Evolutionary conservation across 2,113 vertebrate species (phyloP).

Genomic region (Pygoscelis adeliae): DNA sequence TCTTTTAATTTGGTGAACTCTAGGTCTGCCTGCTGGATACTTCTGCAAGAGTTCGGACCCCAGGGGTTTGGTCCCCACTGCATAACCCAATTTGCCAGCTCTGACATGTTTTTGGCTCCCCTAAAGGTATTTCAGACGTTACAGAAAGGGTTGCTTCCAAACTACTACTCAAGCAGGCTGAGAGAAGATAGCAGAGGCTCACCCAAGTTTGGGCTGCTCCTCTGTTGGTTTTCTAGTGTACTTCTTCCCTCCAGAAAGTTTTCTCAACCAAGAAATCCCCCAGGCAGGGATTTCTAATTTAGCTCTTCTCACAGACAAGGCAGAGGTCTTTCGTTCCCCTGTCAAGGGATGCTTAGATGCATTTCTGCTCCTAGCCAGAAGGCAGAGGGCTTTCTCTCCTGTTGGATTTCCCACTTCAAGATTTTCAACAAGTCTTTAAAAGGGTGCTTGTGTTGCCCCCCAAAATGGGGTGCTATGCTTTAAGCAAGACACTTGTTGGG

Average conservation of each 20-base stretch:
- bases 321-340: neutral
- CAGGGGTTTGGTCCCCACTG: conserved; percentile 58
- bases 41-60: conserved; percentile 26
- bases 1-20: conserved; percentile 44
- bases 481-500: neutral
- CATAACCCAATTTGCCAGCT: conserved; percentile 39
- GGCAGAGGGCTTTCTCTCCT: neutral
- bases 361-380: neutral
- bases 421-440: neutral
- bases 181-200: neutral
- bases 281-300: neutral
- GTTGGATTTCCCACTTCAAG: neutral
- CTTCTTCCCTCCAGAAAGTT: neutral
- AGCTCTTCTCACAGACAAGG: neutral
- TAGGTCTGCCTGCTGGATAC: conserved; percentile 48
- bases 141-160: neutral
- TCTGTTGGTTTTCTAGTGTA: neutral
- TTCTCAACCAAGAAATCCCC: neutral
- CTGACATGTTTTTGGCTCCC: neutral
- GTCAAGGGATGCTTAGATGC: neutral
- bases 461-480: neutral
- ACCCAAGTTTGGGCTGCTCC: neutral
- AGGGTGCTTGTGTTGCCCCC: neutral
- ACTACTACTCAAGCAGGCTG: neutral
- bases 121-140: neutral